Base-by-base conservation (phyloP, 30 jellyfish, hydroid and myxozoan genomes). In the Pseudorhiza aurosa region DNA sequence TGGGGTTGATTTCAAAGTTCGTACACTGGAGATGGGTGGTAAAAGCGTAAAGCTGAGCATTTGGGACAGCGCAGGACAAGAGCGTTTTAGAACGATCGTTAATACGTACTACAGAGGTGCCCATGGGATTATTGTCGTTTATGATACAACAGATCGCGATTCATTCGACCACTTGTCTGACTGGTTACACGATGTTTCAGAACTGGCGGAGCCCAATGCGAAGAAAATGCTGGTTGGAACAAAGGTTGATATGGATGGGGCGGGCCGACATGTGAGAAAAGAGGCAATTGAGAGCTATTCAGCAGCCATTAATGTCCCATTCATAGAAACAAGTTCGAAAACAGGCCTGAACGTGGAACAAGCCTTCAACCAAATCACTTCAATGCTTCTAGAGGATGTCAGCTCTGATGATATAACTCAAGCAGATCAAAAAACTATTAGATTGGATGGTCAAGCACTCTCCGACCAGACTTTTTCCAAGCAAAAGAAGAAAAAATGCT, bases 21-120 rank as follows among this genome's bases (percentile, higher is more conserved):
- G 99, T 21, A 93, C 99, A 2, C 36, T 93, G 56, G 97, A 93
- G 10, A 71, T 93, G 37, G 44, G 19, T 47, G 99, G 99, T 8
- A 93, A 87, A 72, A 87, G 95, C 4, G 95, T 93, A 12, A 93
- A 93, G 77, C 77, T 93, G 59, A 93, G 87, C 55, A 94, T 94
- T 1, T 94, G 99, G 99, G 99, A 94, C 88, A 74, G 93, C 68
- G 99, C 99, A 0, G 99, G 99, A 4, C 99, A 94, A 53, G 99
- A 94, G 69, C 67, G 99, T 36, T 94, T 94, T 56, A 90, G 99
- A 70, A 94, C 99, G 12, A 94, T 94, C 26, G 97, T 88, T 26
- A 87, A 94, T 55, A 94, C 97, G 1, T 94, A 94, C 46, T 94
- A 94, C 90, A 82, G 99, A 67, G 97, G 97, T 32, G 99, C 99